phyloP scores from a whole-genome alignment of 2,888 invertebrate genomes.

The Harpalus rubripes region DNA sequence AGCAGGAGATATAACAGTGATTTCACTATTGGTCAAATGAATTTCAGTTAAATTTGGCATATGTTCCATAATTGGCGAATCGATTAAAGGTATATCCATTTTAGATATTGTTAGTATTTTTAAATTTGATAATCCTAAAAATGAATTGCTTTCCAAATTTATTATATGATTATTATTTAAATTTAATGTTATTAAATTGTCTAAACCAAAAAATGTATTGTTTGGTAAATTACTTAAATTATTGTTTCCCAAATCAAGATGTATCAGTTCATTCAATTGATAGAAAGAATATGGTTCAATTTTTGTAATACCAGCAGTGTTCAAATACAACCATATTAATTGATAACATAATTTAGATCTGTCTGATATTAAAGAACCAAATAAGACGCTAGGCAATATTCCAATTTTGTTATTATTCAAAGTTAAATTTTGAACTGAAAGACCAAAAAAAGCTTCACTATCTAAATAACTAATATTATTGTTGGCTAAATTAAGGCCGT shows the following conservation, averaged over 20 bases:
- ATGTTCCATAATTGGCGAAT: conserved; percentile 36
- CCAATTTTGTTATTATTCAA: conserved; percentile 48
- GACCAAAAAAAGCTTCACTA: conserved; percentile 29
- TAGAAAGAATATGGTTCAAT: conserved; percentile 27
- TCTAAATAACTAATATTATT: conserved; percentile 51
- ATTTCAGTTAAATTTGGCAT: conserved; percentile 4
- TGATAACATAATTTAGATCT: conserved; percentile 14
- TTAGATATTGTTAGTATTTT: conserved; percentile 24
- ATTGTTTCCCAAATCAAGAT: conserved; percentile 49
- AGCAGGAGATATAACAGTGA: conserved; percentile 35
- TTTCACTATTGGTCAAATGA: conserved; percentile 32
- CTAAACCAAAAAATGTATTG: conserved; percentile 38
- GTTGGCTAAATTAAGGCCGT: conserved; percentile 50
- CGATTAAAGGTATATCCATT: conserved; percentile 35
- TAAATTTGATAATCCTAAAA: conserved; percentile 43
- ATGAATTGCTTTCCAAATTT: conserved; percentile 28
- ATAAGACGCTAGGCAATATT: conserved; percentile 16
- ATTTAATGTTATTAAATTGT: conserved; percentile 44
- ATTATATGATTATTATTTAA: conserved; percentile 35
- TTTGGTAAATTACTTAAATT: conserved; percentile 17
- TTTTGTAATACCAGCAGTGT: conserved; percentile 50
- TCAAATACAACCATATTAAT: conserved; percentile 43
- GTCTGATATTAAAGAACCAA: conserved; percentile 11
- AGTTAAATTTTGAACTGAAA: conserved; percentile 37
- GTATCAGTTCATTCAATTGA: conserved; percentile 4